Percentiles rank a stretch among this genome's conserved stretches.
These are phyloP conservation scores for Neostethus bicornis DNA, from an alignment of 2,797 vertebrate genomes.

Conservation along the genomic window DNA sequence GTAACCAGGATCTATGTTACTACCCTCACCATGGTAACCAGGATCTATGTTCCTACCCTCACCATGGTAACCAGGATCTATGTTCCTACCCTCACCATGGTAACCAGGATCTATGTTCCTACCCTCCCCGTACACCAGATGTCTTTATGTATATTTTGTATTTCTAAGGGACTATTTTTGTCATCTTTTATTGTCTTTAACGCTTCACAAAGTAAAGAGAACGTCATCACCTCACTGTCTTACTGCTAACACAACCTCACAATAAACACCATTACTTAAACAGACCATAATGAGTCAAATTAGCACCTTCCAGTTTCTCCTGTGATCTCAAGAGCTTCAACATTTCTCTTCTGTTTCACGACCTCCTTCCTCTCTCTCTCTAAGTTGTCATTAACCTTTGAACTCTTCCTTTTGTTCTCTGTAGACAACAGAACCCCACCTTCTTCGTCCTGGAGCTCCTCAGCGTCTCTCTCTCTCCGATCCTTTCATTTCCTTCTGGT, in stretches of 20 bases:
- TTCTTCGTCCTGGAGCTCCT: conserved; percentile 27
- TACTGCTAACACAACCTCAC: conserved; percentile 18
- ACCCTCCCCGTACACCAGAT: no score
- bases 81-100: no score
- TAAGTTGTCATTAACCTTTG: conserved; percentile 73
- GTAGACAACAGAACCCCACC: conserved; percentile 15
- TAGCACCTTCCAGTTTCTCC: conserved; percentile 59
- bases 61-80: no score
- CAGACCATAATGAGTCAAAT: conserved; percentile 71
- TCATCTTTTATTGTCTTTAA: no score
- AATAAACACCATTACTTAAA: conserved; percentile 58
- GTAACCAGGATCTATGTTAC: no score
- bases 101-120: no score
- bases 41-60: no score
- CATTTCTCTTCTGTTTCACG: conserved; percentile 27
- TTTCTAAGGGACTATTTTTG: no score
- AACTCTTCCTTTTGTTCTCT: conserved; percentile 45
- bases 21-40: no score
- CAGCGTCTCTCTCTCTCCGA: conserved; percentile 17
- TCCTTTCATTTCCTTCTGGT: conserved; percentile 51
- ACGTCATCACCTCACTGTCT: background rate
- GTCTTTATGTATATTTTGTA: no score
- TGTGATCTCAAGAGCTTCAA: conserved; percentile 51
- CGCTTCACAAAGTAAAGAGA: conserved; percentile 7
- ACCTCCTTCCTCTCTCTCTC: conserved; percentile 48